These are phyloP conservation scores for Pterobdella sp. DNA, from an alignment of 2,888 invertebrate species.

Conservation along the genomic window DNA sequence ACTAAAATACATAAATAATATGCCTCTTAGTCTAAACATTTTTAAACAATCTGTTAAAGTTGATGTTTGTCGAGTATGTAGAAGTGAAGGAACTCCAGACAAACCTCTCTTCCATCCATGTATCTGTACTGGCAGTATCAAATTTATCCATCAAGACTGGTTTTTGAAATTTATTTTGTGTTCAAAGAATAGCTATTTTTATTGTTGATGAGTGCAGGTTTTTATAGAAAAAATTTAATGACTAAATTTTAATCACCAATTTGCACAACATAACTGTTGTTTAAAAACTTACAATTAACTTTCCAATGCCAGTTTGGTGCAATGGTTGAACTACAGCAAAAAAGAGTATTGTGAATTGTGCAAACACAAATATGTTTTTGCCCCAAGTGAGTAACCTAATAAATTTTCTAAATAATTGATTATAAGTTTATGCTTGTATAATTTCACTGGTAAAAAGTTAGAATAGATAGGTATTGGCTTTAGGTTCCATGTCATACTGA, in stretches of 20 bases:
- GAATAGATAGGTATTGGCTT: too few species aligned
- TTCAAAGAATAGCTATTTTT: neutral
- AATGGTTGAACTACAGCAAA: constrained; percentile 97
- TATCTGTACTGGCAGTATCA: constrained; percentile 96
- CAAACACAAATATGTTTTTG: constrained; percentile 92
- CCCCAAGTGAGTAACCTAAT: constrained; percentile 62
- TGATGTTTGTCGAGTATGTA: constrained; percentile 86
- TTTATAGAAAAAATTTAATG: neutral
- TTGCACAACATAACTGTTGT: neutral
- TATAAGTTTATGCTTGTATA: too few species aligned
- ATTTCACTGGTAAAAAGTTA: too few species aligned
- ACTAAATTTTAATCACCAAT: neutral
- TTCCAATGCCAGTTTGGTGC: constrained; percentile 64
- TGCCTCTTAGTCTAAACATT: neutral
- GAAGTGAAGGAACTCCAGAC: constrained; percentile 83
- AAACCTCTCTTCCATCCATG: constrained; percentile 94
- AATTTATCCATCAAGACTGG: constrained; percentile 95
- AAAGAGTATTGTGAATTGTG: constrained; percentile 98
- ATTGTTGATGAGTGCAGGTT: neutral
- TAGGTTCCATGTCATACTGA: too few species aligned
- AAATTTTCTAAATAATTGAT: too few species aligned
- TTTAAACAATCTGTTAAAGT: neutral
- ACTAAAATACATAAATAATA: neutral
- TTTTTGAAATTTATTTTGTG: constrained; percentile 37
- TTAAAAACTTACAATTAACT: neutral